A percentile compares a stretch with the other conserved stretches of the same genome.
Conservation (phyloP, 2,113 vertebrate species). For the Chrysochloris asiatica region DNA sequence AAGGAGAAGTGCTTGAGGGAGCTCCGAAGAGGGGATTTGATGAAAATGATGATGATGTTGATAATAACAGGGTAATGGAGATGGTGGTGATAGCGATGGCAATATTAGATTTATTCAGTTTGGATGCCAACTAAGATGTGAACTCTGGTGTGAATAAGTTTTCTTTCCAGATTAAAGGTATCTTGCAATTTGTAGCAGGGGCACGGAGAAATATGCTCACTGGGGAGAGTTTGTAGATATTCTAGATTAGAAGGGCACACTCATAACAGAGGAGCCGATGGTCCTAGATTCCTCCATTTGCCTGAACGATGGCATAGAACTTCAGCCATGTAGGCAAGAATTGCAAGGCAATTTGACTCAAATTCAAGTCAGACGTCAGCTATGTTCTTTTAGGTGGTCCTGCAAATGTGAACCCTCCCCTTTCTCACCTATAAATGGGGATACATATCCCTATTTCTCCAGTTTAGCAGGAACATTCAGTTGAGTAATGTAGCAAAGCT, state of each 20-base stretch:
- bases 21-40: not conserved
- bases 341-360: not conserved
- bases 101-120: constrained; percentile 15
- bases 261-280: not conserved
- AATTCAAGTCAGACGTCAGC: no score
- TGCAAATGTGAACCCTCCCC: not conserved
- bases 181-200: not conserved
- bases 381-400: not conserved
- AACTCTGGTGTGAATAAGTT: not conserved
- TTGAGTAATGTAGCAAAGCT: not conserved
- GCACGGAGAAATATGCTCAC: not conserved
- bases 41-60: constrained; percentile 44
- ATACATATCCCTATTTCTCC: not conserved
- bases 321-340: not conserved
- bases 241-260: constrained; percentile 27
- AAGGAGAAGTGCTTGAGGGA: constrained; percentile 44
- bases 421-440: not conserved
- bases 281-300: not conserved
- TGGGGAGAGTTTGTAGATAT: not conserved
- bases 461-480: not conserved
- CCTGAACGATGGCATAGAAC: not conserved
- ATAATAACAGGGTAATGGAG: not conserved
- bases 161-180: not conserved
- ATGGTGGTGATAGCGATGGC: not conserved
- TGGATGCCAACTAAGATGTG: constrained; percentile 26